Conservation (phyloP, 1,140 invertebrate species). For the Homarus americanus region DNA sequence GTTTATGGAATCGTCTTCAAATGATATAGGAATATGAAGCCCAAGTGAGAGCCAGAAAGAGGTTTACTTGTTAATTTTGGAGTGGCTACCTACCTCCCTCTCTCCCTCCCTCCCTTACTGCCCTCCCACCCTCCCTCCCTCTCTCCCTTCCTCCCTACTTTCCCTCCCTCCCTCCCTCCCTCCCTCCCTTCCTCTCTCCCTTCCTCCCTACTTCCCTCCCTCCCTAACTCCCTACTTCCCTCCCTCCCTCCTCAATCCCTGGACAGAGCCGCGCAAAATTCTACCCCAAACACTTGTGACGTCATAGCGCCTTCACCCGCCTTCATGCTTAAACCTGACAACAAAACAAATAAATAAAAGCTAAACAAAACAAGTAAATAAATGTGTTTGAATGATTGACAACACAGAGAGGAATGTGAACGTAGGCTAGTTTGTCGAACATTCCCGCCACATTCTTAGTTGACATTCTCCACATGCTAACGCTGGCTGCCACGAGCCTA, state of each 20-base stretch:
- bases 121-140: constrained; percentile 18
- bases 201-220: constrained; percentile 28
- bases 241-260: background rate
- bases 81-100: constrained; percentile 28
- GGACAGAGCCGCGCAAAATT: constrained; percentile 1
- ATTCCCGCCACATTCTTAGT: background rate
- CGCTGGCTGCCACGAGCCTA: background rate
- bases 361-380: too few species aligned
- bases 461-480: background rate
- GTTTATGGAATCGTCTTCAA: too few species aligned
- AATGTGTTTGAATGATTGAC: too few species aligned
- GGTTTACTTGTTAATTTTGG: constrained; percentile 28
- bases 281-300: background rate
- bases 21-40: background rate
- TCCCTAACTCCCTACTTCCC: too few species aligned
- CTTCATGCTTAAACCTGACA: too few species aligned
- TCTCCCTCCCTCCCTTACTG: background rate
- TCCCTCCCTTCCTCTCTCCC: constrained; percentile 16
- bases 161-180: too few species aligned
- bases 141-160: constrained; percentile 18
- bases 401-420: too few species aligned
- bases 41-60: background rate
- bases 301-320: background rate
- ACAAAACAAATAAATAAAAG: too few species aligned
- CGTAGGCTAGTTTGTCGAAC: too few species aligned